These are phyloP conservation scores for Melanaphis sacchari DNA, from an alignment of 1,140 invertebrate genomes.

Conservation along the genomic window DNA sequence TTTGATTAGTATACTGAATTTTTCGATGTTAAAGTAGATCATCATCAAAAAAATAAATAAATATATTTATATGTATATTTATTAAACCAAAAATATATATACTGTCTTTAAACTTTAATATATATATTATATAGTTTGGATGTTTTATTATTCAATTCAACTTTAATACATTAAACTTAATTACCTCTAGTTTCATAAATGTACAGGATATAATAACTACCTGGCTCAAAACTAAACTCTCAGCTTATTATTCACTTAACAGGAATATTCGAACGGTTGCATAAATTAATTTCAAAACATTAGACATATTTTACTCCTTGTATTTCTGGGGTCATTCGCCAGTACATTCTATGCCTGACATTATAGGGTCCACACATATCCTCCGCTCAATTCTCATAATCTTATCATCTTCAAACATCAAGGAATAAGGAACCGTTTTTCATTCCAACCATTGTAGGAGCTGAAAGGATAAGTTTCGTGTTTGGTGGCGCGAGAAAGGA, in stretches of 20 bases:
- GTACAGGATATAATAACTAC: background rate
- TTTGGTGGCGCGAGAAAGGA: conserved; percentile 5
- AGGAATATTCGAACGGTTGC: background rate
- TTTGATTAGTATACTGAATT: background rate
- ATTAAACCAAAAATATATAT: no score
- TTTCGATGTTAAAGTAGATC: background rate
- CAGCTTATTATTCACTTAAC: background rate
- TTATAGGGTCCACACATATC: background rate
- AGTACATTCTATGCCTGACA: background rate
- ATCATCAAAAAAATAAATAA: no score
- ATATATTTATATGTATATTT: no score
- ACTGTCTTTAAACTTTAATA: background rate
- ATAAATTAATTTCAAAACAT: conserved; percentile 43
- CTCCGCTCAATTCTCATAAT: background rate
- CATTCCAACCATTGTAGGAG: background rate
- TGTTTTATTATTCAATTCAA: background rate
- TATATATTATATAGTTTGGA: background rate
- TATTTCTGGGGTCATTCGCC: background rate
- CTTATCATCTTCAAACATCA: background rate
- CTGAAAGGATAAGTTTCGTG: conserved; percentile 31
- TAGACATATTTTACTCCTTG: background rate
- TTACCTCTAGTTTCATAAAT: background rate
- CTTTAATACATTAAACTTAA: background rate
- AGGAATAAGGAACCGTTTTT: background rate
- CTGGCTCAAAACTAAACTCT: background rate